Base-by-base conservation (phyloP, 2,888 invertebrate genomes). In the Cerastoderma edule region DNA sequence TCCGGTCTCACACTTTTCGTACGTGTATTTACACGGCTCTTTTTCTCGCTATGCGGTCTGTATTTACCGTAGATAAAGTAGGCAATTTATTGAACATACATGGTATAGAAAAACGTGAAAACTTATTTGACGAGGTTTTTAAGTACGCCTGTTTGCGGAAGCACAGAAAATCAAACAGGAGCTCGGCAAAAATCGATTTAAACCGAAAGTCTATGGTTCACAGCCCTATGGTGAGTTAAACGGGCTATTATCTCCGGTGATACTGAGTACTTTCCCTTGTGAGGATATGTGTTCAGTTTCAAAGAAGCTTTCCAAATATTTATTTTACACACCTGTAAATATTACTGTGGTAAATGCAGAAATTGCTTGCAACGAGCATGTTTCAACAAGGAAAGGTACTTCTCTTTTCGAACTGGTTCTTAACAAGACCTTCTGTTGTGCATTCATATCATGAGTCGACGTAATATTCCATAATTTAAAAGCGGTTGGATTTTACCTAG, bases 121-220 rank as follows among this genome's bases (percentile, higher is more conserved):
- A 39, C 39, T 60, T 39, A 39, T 60, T 60, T 35, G 39, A 35
- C 27, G 39, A 27, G 57, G 60, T 10, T 39, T 60, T 60, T 39
- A 60, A 60, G 60, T 60, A 35, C 60, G 39, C 8, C 22, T 60
- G 35, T 60, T 60, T 60, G 60, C 60, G 60, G 60, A 60, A 60
- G 60, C 60, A 32, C 39, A 60, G 39, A 60, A 60, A 60, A n/a
- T 27, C 19, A 60, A 60, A 35, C 35, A 39, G 60, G 39, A 39
- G 39, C 39, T 35, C 24, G 39, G 39, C n/a, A 60, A 60, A 60
- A 60, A 60, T 60, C 60, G 60, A 60, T 60, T 60, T 39, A 2
- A 50, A 57, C 35, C 39, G 60, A 60, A 60, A 60, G 60, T 60
- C n/a, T 22, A 19, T 30, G 13, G 30, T 28, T 8, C n/a, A n/a